A percentile compares a stretch with the other conserved stretches of the same genome.
Evolutionary conservation across 2,113 vertebrate genomes (phyloP).

Genomic region (Clupea harengus): DNA sequence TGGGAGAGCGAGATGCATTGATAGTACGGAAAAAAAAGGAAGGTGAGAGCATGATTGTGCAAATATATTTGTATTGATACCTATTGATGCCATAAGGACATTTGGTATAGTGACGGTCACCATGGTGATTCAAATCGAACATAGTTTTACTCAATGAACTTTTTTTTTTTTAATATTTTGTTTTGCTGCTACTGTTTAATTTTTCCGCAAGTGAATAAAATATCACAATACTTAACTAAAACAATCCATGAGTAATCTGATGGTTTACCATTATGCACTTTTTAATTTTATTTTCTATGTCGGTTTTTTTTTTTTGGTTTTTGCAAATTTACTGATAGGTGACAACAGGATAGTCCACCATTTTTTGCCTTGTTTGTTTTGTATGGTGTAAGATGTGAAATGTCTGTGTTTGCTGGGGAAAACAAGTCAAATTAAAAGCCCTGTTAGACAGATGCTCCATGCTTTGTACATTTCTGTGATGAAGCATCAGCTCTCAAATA

Average conservation of each 20-base stretch:
- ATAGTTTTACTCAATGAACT: conserved; percentile 65
- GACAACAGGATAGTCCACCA: conserved; percentile 45
- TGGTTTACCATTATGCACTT: conserved; percentile 70
- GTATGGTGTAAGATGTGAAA: conserved; percentile 24
- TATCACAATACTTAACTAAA: conserved; percentile 53
- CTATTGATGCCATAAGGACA: conserved; percentile 75
- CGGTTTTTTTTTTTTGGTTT: conserved; percentile 61
- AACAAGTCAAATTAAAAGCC: conserved; percentile 14
- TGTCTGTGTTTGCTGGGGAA: conserved; percentile 31
- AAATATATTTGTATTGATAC: conserved; percentile 67
- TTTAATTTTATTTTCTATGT: conserved; percentile 52
- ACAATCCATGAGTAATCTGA: conserved; percentile 48
- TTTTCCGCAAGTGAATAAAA: conserved; percentile 57
- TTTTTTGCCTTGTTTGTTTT: conserved; percentile 39
- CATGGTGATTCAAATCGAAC: conserved; percentile 49
- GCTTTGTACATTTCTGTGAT: conserved; percentile 17
- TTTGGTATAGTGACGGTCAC: conserved; percentile 53
- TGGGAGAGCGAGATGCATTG: conserved; percentile 19
- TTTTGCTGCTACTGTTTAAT: conserved; percentile 70
- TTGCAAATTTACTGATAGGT: conserved; percentile 43
- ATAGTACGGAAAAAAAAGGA: neutral
- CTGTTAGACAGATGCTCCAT: conserved; percentile 19
- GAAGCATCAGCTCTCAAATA: conserved; percentile 16
- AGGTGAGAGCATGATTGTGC: conserved; percentile 41
- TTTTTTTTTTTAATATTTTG: conserved; percentile 37